A percentile compares a stretch with the other conserved stretches of the same genome.
These are phyloP conservation scores for Clarias fuscus DNA, from an alignment of 2,797 vertebrate species.

Conservation along the genomic window DNA sequence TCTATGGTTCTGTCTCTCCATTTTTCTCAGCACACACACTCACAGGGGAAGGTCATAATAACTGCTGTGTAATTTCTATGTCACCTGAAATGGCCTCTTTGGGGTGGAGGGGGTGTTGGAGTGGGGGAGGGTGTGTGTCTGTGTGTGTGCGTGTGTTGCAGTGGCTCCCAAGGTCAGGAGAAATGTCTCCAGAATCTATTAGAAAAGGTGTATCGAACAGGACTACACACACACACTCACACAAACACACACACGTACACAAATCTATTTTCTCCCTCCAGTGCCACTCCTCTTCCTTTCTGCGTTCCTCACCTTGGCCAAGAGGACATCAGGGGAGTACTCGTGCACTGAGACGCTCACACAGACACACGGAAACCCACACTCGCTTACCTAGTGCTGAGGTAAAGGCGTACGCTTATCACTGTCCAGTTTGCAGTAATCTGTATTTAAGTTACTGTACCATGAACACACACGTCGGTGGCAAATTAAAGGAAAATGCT, in stretches of 20 bases:
- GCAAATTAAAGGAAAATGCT: neutral
- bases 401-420: neutral
- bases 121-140: conserved; percentile 44
- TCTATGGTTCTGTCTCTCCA: neutral
- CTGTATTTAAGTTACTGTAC: neutral
- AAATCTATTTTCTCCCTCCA: conserved; percentile 35
- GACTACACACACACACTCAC: conserved; percentile 17
- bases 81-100: conserved; percentile 45
- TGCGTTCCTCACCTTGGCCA: conserved; percentile 14
- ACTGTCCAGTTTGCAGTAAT: neutral
- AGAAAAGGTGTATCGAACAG: conserved; percentile 31
- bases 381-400: neutral
- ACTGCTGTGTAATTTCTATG: conserved; percentile 39
- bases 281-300: conserved; percentile 16
- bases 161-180: conserved; percentile 71
- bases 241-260: conserved; percentile 31
- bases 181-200: conserved; percentile 69
- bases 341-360: neutral
- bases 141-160: conserved; percentile 33
- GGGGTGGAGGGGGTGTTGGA: conserved; percentile 18
- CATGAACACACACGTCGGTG: neutral
- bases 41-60: conserved; percentile 29
- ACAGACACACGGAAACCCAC: neutral
- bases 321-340: neutral
- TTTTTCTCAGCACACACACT: neutral